Base-by-base conservation (phyloP, 2,888 invertebrate genomes). In the Selenia dentaria region DNA sequence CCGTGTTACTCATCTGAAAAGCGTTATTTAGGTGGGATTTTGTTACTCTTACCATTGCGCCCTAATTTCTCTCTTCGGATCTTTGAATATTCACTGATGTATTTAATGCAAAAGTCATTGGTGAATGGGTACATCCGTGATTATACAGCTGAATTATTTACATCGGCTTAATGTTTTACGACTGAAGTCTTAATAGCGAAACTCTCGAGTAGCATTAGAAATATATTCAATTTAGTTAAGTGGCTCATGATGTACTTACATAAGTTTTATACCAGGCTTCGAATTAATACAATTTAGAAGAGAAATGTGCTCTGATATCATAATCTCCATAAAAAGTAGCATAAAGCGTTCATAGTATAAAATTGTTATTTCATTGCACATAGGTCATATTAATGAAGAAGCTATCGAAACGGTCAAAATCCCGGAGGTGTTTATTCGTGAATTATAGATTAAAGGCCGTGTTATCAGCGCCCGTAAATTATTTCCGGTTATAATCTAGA, bases 1-100 rank as follows among this genome's bases (percentile, higher is more conserved):
- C 70, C 69, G 64, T 74, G 74, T 72, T 69, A 78, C 70, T 75
- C 76, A 79, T 79, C 67, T 72, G 67, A 70, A 74, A 74, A 73
- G 60, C 68, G 67, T 69, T 75, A 70, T 67, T 67, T 66, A 62
- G 67, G 49, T 50, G 38, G 51, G 59, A 69, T 63, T 67, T 62
- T 48, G 57, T 61, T 63, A 61, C 62, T 56, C 43, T 61, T 57
- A 51, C 52, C 59, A 50, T 62, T 57, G 60, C 59, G 58, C 59
- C 51, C 55, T 65, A 64, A 67, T 66, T 64, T 54, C 65, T 61
- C 59, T 57, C 52, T 50, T 55, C 49, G 44, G 42, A 34, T 32
- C 36, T 55, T 48, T 64, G 54, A 61, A 64, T 63, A 62, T 67
- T 62, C 65, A 67, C 51, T 54, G 50, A 52, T 49, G 48, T 51